Evolutionary conservation across 2,797 vertebrate species (phyloP).

Genomic region (Characodon lateralis): DNA sequence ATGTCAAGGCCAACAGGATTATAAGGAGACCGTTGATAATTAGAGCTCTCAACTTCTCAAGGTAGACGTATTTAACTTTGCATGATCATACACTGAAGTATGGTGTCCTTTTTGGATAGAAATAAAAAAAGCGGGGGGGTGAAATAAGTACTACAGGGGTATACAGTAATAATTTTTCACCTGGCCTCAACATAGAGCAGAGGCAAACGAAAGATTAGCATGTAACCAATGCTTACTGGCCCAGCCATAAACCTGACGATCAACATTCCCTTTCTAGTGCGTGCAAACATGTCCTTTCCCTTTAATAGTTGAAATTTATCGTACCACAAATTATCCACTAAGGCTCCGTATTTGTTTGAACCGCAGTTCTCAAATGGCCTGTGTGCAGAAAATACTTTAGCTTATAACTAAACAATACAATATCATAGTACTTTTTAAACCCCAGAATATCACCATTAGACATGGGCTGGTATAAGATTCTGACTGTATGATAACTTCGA

Average conservation of each 20-base stretch:
- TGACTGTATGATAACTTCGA: not conserved
- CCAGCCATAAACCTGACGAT: slow-evolving; percentile 39
- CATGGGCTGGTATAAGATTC: not conserved
- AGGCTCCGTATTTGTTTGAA: slow-evolving; percentile 14
- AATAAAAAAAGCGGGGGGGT: not conserved
- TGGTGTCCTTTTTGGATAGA: slow-evolving; percentile 12
- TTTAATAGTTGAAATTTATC: slow-evolving; percentile 19
- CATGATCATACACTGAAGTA: slow-evolving; percentile 35
- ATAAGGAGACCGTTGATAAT: slow-evolving; percentile 35
- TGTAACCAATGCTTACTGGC: slow-evolving; percentile 14
- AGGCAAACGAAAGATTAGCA: slow-evolving; percentile 8
- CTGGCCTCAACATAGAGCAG: slow-evolving; percentile 27
- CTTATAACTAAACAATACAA: slow-evolving; percentile 5
- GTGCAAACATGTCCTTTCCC: slow-evolving; percentile 29
- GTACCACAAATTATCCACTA: slow-evolving; percentile 29
- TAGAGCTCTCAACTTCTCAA: slow-evolving; percentile 16
- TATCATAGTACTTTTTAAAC: slow-evolving; percentile 34
- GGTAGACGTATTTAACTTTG: slow-evolving; percentile 20
- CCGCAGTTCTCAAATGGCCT: slow-evolving; percentile 12
- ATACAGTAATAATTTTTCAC: slow-evolving; percentile 26
- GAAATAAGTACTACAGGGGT: not conserved
- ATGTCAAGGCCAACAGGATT: slow-evolving; percentile 49
- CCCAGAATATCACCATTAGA: slow-evolving; percentile 10
- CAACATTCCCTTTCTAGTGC: slow-evolving; percentile 38
- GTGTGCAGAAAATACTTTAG: slow-evolving; percentile 30